A percentile compares a stretch with the other conserved stretches of the same genome.
phyloP scores from a whole-genome alignment of 2,797 vertebrate species.

The Epinephelus malabaricus region DNA sequence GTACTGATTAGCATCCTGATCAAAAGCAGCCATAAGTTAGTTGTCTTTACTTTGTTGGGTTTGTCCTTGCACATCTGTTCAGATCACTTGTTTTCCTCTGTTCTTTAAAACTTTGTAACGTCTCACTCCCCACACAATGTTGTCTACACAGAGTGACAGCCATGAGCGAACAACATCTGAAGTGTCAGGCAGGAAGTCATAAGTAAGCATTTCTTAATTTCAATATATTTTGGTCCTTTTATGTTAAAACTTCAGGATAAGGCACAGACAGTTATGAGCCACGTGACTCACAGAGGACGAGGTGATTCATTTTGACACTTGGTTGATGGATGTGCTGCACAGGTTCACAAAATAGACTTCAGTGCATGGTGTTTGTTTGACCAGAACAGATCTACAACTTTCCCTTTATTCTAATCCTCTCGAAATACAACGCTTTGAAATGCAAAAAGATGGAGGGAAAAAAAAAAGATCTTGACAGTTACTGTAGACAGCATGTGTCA shows the following conservation, averaged over 20 bases:
- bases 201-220: background rate
- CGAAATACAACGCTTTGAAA: conserved; percentile 64
- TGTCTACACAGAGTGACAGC: background rate
- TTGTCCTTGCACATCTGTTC: conserved; percentile 17
- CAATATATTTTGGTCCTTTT: conserved; percentile 4
- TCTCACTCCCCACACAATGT: background rate
- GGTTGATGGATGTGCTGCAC: conserved; percentile 24
- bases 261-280: conserved; percentile 13
- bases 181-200: background rate
- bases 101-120: background rate
- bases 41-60: background rate
- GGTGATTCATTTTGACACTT: conserved; percentile 29
- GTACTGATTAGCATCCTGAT: background rate
- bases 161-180: conserved; percentile 4
- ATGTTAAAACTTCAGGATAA: background rate
- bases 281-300: conserved; percentile 19
- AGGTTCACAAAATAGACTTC: conserved; percentile 31
- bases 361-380: conserved; percentile 28
- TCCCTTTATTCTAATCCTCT: conserved; percentile 32
- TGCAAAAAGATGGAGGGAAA: conserved; percentile 12
- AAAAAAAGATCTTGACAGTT: conserved; percentile 35
- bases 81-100: conserved; percentile 5
- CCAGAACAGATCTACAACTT: conserved; percentile 35
- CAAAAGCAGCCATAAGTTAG: background rate
- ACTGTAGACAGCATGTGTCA: conserved; percentile 23